Conservation (phyloP, 92 coral and sea anemone genomes). For the Siderastrea radians region DNA sequence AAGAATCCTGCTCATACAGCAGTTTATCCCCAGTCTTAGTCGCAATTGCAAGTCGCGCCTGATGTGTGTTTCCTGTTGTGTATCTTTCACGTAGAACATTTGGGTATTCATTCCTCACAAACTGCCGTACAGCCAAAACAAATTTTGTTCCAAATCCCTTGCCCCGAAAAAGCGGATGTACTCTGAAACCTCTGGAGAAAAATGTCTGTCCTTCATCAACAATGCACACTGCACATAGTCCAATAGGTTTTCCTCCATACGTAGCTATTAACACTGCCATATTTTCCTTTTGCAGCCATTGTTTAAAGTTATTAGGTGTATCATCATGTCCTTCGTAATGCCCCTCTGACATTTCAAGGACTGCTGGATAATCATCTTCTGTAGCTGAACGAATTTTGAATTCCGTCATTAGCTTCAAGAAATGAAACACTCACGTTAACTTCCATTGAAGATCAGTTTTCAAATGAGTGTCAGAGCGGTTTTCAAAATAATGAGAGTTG, state of each 20-base stretch:
- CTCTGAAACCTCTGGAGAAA: neutral
- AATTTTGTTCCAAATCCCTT: constrained; percentile 5
- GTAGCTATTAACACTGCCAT: neutral
- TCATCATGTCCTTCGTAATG: constrained; percentile 18
- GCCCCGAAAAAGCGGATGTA: neutral
- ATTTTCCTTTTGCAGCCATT: constrained; percentile 1
- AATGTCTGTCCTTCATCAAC: neutral
- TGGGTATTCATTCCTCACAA: neutral
- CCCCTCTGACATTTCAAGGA: constrained; percentile 19
- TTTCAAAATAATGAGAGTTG: too few relatives aligned
- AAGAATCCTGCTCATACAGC: constrained; percentile 1
- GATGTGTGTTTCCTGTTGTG: neutral
- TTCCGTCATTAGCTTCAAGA: neutral
- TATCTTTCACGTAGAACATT: neutral
- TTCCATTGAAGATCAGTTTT: too few relatives aligned
- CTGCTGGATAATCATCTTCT: constrained; percentile 11
- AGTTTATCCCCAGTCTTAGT: neutral
- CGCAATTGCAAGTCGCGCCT: neutral
- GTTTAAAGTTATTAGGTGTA: neutral
- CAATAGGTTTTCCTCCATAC: neutral
- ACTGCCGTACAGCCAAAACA: neutral
- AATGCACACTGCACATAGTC: constrained; percentile 8
- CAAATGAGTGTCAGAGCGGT: too few relatives aligned
- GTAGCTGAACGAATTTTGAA: constrained; percentile 1
- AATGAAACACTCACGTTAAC: too few relatives aligned